Base-by-base conservation (phyloP, 1,140 invertebrate species). In the Drosophila asahinai region DNA sequence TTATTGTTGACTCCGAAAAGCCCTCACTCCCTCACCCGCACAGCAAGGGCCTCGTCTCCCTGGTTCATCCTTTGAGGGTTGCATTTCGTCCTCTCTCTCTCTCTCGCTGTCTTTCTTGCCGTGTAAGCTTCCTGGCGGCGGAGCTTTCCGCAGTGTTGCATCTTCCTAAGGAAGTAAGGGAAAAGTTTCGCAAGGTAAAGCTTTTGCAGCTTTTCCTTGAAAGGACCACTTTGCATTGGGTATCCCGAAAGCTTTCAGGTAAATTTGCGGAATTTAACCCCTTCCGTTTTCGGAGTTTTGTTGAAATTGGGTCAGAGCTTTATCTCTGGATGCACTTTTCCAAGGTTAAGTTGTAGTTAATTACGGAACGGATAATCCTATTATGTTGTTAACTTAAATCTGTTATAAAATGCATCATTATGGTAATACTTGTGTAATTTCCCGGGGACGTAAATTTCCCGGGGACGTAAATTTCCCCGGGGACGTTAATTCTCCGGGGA, bases 1-100 rank as follows among this genome's bases (percentile, higher is more conserved):
- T 83, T 64, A 68, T 86, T 86, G 79, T 78, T 81, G 81, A 75
- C 66, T 78, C 57, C 70, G 62, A 67, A 66, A 78, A 77, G 58
- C 43, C 55, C n/a, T 15, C 54, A 40, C 42, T 52, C 40, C 47
- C 49, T 51, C 47, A n/a, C 57, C 47, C 52, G 40, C 40, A 60
- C 47, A 71, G 48, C 52, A 47, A 55, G 59, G 66, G 63, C 2
- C 51, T 78, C 58, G 78, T 78, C 51, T 78, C 58, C 62, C 72
- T 64, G 40, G 47, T 38, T 54, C 40, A 25, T 84, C 77, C 67
- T 77, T 49, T 11, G 40, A 65, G 42, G 61, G 52, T 72, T 79
- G 62, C 58, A 81, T 48, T 62, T 73, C 48, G 80, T 81, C 68
- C 75, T 67, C 51, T 47, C 62, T 47, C 62, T 47, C 52, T 15